phyloP scores from a whole-genome alignment of 2,797 vertebrate genomes.

The Etheostoma nigrum region DNA sequence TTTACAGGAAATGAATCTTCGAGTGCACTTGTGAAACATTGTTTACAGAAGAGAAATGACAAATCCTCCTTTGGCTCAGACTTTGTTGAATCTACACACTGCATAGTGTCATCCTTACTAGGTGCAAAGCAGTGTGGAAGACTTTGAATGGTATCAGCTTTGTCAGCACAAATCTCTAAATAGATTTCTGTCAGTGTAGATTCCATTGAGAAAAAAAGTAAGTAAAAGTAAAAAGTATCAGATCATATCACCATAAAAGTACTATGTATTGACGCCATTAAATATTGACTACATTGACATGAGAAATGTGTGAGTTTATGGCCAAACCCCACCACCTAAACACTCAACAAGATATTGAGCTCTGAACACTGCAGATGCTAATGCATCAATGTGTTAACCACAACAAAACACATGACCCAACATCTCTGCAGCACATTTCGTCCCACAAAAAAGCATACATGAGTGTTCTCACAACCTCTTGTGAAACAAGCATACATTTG shows the following conservation, averaged over 20 bases:
- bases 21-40: constrained; percentile 58
- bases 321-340: neutral
- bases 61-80: constrained; percentile 50
- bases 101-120: constrained; percentile 18
- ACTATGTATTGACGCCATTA: neutral
- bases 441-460: constrained; percentile 38
- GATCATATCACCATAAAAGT: neutral
- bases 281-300: neutral
- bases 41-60: constrained; percentile 66
- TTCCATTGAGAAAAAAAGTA: neutral
- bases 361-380: constrained; percentile 3
- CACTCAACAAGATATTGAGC: neutral
- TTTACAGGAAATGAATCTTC: constrained; percentile 71
- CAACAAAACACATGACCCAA: constrained; percentile 77
- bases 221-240: constrained; percentile 1
- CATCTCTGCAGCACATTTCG: constrained; percentile 35
- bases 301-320: neutral
- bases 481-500: too few species aligned
- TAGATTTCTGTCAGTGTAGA: neutral
- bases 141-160: constrained; percentile 8
- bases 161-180: constrained; percentile 15
- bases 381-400: constrained; percentile 55
- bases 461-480: constrained; percentile 21
- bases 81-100: constrained; percentile 42
- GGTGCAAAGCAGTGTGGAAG: neutral